Evolutionary conservation across 2,888 invertebrate genomes (phyloP), one percentile per base, ranked within the genome.

Genomic region (Tetheella fluctuosa): DNA sequence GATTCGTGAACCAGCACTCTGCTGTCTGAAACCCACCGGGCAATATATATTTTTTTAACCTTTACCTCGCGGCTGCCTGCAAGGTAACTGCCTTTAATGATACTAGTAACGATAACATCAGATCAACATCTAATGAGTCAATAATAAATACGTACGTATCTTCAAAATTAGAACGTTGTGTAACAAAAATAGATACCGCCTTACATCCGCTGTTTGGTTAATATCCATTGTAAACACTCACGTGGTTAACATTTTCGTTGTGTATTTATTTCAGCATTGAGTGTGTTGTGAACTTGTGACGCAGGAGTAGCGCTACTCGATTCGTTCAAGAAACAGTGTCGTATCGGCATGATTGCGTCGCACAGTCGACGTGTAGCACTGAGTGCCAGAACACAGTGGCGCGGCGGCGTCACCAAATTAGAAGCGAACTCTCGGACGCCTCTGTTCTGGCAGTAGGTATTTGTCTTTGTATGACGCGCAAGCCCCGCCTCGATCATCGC

Each of bases 381-480:
- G 67, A 65, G 67, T 73, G 74, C 72, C 73, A 71, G 71, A 66
- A 68, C 68, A 52, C 64, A 15, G 20, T 20, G 62, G 58, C 65
- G 65, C 42, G 17, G 42, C n/a, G n/a, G 81, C 91, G 92, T 91
- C 92, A 91, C 92, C 88, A 90, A 91, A 90, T 91, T 91, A 91
- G 90, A 91, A 84, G 85, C 86, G 86, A 86, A 81, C 73, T 68
- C 72, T 70, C 71, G 71, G 72, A 67, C 81, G 75, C 70, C 70
- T 74, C 70, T 71, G 71, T 75, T 76, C 72, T 76, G 69, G 67
- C 73, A 79, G 76, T 84, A 84, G 84, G 76, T 84, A 84, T 84
- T 37, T 34, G 55, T 55, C 37, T 54, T 37, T 85, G 66, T 81
- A 80, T 91, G 91, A 90, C 89, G 89, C 80, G 74, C 69, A 75